Base-by-base conservation (phyloP, 2,113 vertebrate species). In the Cebus imitator region DNA sequence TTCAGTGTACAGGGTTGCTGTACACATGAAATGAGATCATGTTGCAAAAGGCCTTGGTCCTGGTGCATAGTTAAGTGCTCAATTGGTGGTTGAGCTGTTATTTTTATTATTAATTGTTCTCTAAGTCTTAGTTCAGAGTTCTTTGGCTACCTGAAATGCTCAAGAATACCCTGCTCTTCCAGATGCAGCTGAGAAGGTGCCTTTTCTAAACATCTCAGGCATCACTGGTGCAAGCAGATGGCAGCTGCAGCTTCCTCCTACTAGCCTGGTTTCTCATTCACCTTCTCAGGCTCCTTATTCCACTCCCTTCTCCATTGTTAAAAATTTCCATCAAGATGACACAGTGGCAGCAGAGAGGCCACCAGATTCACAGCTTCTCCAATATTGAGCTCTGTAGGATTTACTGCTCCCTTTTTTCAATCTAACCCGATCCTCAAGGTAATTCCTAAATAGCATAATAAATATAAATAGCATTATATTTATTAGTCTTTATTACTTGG, bases 361-460 rank as follows among this genome's bases (percentile, higher is more conserved):
- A 96, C 75, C 85, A 96, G 96, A 97, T 97, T 88, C 97, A 95
- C 96, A 86, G 90, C 92, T 97, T 70, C 92, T 97, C 66, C 81
- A 66, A 48, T 96, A 97, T 87, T 96, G 48, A 87, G 83, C 91
- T 94, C 81, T 75, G 68, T 82, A 80, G 96, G 95, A 98, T 98
- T 88, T 94, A 97, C 95, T 98, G 84, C 58, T 94, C 90, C 83
- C 87, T 90, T 94, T 88, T 92, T 95, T 96, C 96, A 93, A 96
- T 97, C 96, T 96, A 30, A 90, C 93, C 66, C 82, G 75, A 87
- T 88, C 89, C 84, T 90, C 0, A 3, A 82, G 86, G 88, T 97
- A 97, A 97, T 95, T 97, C 96, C 96, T 97, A 97, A 97, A 95
- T 91, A 92, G 86, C 55, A 86, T 96, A 92, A 96, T 96, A 86